Evolutionary conservation across 2,888 invertebrate genomes (phyloP).

Genomic region (Gisinianus flammeolus): DNA sequence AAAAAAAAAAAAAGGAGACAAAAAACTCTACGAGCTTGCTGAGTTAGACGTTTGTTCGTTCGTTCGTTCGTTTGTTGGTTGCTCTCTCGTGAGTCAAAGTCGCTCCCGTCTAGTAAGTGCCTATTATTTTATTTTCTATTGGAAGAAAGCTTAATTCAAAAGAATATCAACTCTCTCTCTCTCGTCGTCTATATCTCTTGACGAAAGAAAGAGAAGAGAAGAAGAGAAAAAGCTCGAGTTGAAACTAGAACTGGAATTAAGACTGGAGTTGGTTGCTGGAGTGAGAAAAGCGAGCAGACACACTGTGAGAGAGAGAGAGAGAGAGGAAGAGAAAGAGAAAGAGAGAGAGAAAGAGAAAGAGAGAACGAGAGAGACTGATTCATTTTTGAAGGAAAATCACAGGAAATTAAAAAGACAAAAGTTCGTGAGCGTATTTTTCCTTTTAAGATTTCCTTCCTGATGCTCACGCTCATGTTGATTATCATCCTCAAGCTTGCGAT

Average conservation of each 20-base stretch:
- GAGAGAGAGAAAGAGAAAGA: neutral
- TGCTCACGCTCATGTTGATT: slow-evolving; percentile 39
- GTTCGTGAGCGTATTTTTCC: slow-evolving; percentile 39
- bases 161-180: slow-evolving; percentile 31
- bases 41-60: too few species aligned
- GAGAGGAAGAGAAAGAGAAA: neutral
- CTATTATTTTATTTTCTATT: slow-evolving; percentile 36
- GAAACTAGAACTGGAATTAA: slow-evolving; percentile 7
- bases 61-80: too few species aligned
- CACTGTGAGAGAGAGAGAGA: neutral
- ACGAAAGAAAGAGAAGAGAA: slow-evolving; percentile 8
- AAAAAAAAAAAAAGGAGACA: neutral
- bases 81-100: neutral
- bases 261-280: too few species aligned
- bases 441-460: slow-evolving; percentile 45
- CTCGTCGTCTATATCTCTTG: neutral
- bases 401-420: slow-evolving; percentile 53
- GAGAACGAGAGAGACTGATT: slow-evolving; percentile 34
- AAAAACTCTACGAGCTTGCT: too few species aligned
- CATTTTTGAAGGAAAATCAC: slow-evolving; percentile 47
- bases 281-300: too few species aligned
- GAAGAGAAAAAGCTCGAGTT: neutral
- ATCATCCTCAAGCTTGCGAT: slow-evolving; percentile 20
- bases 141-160: slow-evolving; percentile 40
- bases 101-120: slow-evolving; percentile 12